Conservation (phyloP, 2,888 invertebrate species). For the Noctuana brunneofusca region DNA sequence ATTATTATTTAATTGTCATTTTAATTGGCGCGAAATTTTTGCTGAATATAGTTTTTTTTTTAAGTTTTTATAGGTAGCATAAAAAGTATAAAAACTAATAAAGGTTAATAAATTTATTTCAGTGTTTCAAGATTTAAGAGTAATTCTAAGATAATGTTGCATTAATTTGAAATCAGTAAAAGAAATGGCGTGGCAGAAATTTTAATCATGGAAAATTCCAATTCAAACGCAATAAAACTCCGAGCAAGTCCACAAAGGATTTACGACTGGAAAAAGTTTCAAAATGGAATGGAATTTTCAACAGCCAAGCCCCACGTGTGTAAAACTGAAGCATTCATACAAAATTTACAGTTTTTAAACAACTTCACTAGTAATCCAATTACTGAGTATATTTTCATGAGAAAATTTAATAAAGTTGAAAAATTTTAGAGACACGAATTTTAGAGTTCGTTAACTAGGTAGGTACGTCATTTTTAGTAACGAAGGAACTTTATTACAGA, state of each 20-base stretch:
- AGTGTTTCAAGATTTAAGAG: no score
- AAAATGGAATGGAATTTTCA: slow-evolving; percentile 39
- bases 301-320: slow-evolving; percentile 31
- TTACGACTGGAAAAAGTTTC: slow-evolving; percentile 42
- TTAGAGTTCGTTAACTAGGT: slow-evolving; percentile 8
- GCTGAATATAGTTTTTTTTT: no score
- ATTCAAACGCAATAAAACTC: slow-evolving; percentile 38
- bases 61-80: no score
- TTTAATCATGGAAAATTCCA: slow-evolving; percentile 34
- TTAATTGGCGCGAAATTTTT: no score
- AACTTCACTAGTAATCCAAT: slow-evolving; percentile 32
- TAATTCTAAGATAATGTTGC: no score
- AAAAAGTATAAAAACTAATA: no score
- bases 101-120: no score
- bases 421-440: slow-evolving; percentile 18
- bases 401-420: slow-evolving; percentile 30
- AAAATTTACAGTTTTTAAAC: slow-evolving; percentile 32
- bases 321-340: slow-evolving; percentile 29
- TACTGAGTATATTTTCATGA: slow-evolving; percentile 25
- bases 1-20: no score
- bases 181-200: slow-evolving; percentile 24
- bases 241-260: slow-evolving; percentile 39
- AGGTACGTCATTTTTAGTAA: neutral
- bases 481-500: slow-evolving; percentile 2
- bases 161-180: neutral